A percentile compares a stretch with the other conserved stretches of the same genome.
phyloP scores from a whole-genome alignment of 1,140 invertebrate species.

The Potamilus streckersoni region DNA sequence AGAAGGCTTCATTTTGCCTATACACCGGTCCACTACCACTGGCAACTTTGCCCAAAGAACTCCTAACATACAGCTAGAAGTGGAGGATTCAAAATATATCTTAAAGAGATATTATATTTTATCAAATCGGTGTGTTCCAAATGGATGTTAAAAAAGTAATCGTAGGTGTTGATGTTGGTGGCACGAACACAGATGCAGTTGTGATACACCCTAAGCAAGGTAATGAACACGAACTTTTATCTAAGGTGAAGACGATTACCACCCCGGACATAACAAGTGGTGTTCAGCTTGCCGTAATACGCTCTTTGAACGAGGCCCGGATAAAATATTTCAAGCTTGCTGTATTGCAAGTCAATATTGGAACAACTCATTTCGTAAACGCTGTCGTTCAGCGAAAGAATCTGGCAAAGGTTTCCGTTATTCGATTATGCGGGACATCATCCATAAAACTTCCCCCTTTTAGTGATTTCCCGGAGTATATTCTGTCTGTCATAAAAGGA shows the following conservation, averaged over 20 bases:
- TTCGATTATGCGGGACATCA: constrained; percentile 59
- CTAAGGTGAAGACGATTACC: constrained; percentile 48
- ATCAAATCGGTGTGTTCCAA: too few relatives aligned
- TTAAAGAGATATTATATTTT: too few relatives aligned
- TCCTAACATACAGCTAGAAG: too few relatives aligned
- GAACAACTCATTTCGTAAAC: constrained; percentile 65
- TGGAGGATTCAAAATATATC: too few relatives aligned
- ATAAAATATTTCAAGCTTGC: constrained; percentile 27
- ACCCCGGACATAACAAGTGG: constrained; percentile 58
- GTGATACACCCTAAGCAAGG: too few relatives aligned
- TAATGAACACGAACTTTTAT: too few relatives aligned
- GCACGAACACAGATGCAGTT: too few relatives aligned
- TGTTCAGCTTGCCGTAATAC: constrained; percentile 43
- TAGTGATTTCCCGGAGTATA: constrained; percentile 49
- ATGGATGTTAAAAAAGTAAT: too few relatives aligned
- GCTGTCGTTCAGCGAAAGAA: constrained; percentile 56
- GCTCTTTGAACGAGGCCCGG: constrained; percentile 32
- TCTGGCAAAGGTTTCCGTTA: constrained; percentile 53
- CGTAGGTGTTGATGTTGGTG: too few relatives aligned
- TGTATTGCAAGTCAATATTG: constrained; percentile 56
- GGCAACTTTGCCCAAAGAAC: too few relatives aligned
- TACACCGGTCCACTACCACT: too few relatives aligned
- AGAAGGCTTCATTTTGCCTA: too few relatives aligned
- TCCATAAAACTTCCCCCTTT: constrained; percentile 55
- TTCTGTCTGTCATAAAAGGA: constrained; percentile 38